Conservation (phyloP, 2,797 vertebrate species). For the Tauraco hartlaubi region DNA sequence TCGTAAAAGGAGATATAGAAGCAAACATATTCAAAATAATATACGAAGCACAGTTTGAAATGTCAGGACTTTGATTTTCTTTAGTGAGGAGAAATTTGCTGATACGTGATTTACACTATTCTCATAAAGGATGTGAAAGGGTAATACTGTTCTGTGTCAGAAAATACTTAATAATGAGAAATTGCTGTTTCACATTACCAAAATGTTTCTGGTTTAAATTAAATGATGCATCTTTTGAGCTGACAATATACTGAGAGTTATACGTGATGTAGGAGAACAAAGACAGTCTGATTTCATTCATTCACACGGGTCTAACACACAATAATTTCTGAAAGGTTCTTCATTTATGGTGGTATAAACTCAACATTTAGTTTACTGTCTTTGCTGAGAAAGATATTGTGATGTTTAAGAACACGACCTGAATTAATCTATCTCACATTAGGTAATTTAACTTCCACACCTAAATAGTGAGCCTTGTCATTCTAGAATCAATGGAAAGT, state of each 20-base stretch:
- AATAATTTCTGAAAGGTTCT: constrained; percentile 3
- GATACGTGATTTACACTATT: background rate
- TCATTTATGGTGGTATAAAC: background rate
- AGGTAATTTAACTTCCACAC: background rate
- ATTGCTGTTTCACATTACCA: background rate
- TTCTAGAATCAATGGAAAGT: background rate
- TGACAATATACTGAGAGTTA: background rate
- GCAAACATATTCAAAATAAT: background rate
- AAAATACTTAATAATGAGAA: constrained; percentile 4
- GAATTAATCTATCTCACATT: background rate
- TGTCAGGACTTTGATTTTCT: background rate
- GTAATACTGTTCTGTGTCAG: background rate
- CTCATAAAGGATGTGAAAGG: background rate
- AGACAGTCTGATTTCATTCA: background rate
- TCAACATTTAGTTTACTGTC: background rate
- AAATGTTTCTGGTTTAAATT: constrained; percentile 20
- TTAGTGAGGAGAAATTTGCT: background rate
- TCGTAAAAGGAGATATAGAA: background rate
- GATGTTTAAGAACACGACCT: background rate
- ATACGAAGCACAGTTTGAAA: background rate
- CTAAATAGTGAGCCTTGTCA: background rate
- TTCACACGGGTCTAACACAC: background rate
- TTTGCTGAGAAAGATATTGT: background rate
- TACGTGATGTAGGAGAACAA: background rate
- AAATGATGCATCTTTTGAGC: background rate